These are phyloP conservation scores for Vollenhovia emeryi DNA, from an alignment of 1,140 invertebrate species.

Conservation along the genomic window DNA sequence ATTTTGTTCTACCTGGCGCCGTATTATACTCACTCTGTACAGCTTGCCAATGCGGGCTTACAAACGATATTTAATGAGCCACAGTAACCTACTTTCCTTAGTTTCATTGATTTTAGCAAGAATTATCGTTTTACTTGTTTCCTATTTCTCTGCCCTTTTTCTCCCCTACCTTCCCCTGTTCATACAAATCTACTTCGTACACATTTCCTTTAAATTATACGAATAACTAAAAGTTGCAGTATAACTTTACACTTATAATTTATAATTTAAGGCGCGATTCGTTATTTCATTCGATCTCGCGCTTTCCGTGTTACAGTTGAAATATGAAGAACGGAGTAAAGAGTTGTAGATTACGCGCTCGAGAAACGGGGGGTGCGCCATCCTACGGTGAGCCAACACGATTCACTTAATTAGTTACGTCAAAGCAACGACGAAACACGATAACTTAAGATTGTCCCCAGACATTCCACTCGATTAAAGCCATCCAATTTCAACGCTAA, in stretches of 20 bases:
- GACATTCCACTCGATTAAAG: constrained; percentile 61
- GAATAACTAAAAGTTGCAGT: neutral
- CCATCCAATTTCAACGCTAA: constrained; percentile 50
- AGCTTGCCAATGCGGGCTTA: constrained; percentile 47
- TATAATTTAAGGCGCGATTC: neutral
- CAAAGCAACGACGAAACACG: constrained; percentile 25
- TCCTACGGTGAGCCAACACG: constrained; percentile 40
- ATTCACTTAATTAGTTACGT: constrained; percentile 51
- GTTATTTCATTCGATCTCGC: neutral
- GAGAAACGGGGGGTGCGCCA: neutral
- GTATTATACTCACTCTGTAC: constrained; percentile 28
- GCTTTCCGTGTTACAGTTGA: neutral
- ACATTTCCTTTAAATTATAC: neutral
- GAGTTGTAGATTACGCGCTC: neutral
- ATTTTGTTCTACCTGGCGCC: constrained; percentile 42
- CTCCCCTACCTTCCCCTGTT: too few relatives aligned
- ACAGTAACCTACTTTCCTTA: constrained; percentile 25
- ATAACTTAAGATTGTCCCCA: constrained; percentile 54
- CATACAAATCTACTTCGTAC: constrained; percentile 7
- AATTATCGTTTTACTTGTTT: constrained; percentile 25
- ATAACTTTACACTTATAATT: neutral
- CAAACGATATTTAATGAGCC: constrained; percentile 53
- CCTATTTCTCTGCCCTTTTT: too few relatives aligned
- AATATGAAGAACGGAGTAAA: constrained; percentile 18
- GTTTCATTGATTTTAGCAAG: constrained; percentile 11